Base-by-base conservation (phyloP, 2,888 invertebrate genomes). In the Drosophila neotestacea region DNA sequence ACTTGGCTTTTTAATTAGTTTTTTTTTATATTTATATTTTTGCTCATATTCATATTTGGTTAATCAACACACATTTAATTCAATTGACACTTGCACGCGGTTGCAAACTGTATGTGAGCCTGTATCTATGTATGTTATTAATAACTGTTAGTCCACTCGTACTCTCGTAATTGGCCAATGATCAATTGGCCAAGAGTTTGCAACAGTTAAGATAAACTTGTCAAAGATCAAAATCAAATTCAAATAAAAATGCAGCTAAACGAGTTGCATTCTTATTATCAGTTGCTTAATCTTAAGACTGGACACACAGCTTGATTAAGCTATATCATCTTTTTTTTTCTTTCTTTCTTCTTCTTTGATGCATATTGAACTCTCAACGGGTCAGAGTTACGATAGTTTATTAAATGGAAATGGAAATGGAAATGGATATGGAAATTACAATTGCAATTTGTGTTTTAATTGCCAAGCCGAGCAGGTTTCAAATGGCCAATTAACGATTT, bases 1-100 rank as follows among this genome's bases (percentile, higher is more conserved):
- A 79, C 70, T 81, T 69, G 64, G 44, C 52, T 70, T 79, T 83
- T 81, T 83, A 85, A 85, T 80, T 85, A 80, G 77, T 70, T 74
- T 79, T 70, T 42, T 34, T 50, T 32, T 44, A 27, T 44, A 44
- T 32, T 51, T 51, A 60, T 10, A 22, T 4, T 10, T 10, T 42
- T 4, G 6, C 34, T 5, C 32, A 6, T 11, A 22, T 42, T 16
- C 10, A 16, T 13, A 30, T 41, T 36, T 63, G 60, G 68, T 77
- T 67, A 63, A 77, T 62, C 52, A 55, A 79, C 71, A 68, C 71
- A 70, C 70, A 61, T 77, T 80, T 73, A 88, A 88, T 71, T 68
- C 59, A 74, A 80, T 80, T 85, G 86, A 77, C 88, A 88, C 63
- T 64, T 5, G 7, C 4, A 30, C 4, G 7, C 30, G 7, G 6